A percentile compares a stretch with the other conserved stretches of the same genome.
These are phyloP conservation scores for Siphamia tubifer DNA, from an alignment of 2,113 vertebrate species.

Conservation along the genomic window DNA sequence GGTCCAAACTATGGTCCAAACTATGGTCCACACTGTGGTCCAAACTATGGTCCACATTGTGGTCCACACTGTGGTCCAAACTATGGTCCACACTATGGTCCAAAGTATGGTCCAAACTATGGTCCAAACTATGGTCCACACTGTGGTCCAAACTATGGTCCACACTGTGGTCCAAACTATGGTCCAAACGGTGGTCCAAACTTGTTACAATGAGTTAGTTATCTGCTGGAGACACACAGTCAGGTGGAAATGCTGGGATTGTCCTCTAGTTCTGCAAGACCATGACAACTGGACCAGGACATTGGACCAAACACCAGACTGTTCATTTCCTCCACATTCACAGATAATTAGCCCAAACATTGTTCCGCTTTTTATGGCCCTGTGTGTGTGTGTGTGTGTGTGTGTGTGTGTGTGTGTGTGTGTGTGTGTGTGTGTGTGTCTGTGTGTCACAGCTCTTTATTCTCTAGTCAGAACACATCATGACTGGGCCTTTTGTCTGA, in stretches of 20 bases:
- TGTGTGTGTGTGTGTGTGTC: slow-evolving; percentile 20
- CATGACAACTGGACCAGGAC: slow-evolving; percentile 14
- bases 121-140: too few relatives aligned
- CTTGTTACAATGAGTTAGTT: slow-evolving; percentile 28
- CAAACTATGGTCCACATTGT: too few relatives aligned
- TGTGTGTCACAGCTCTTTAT: slow-evolving; percentile 70
- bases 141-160: too few relatives aligned
- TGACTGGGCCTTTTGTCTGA: slow-evolving; percentile 66
- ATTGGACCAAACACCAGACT: too few relatives aligned
- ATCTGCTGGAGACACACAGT: slow-evolving; percentile 27
- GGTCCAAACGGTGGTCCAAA: too few relatives aligned
- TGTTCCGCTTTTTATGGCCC: slow-evolving; percentile 36
- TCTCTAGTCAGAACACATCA: slow-evolving; percentile 53
- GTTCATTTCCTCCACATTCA: slow-evolving; percentile 45
- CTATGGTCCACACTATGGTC: too few relatives aligned
- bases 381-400: slow-evolving; percentile 18
- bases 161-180: too few relatives aligned
- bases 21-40: too few relatives aligned
- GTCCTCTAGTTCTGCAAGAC: slow-evolving; percentile 20
- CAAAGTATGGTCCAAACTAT: too few relatives aligned
- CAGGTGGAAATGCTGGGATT: slow-evolving; percentile 11
- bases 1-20: too few relatives aligned
- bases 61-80: too few relatives aligned
- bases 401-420: slow-evolving; percentile 12
- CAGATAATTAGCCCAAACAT: slow-evolving; percentile 55